A percentile compares a stretch with the other conserved stretches of the same genome.
Conservation (phyloP, 2,888 invertebrate genomes). For the Crematogaster levior region DNA sequence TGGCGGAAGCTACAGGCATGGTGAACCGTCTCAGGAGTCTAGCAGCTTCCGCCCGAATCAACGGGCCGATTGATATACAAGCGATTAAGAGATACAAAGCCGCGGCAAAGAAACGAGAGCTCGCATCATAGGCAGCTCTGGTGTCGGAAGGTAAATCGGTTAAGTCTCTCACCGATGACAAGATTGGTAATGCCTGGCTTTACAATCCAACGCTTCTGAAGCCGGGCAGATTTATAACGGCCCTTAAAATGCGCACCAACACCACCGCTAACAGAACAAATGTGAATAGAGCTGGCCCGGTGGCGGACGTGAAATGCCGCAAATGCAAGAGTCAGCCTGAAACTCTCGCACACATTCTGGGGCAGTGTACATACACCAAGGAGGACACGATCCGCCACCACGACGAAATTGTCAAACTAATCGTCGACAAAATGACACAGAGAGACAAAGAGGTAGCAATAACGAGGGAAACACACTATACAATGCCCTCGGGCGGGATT, state of each 20-base stretch:
- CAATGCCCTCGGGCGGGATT: background rate
- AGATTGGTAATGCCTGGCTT: background rate
- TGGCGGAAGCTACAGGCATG: too few species aligned
- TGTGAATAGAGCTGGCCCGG: background rate
- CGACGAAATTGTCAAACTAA: too few species aligned
- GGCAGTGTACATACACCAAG: too few species aligned
- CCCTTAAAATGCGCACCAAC: background rate
- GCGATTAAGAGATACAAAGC: too few species aligned
- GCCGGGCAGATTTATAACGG: background rate
- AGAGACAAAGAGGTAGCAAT: slow-evolving; percentile 20
- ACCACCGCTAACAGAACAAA: background rate
- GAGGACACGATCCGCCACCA: too few species aligned
- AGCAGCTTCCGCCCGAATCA: too few species aligned
- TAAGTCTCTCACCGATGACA: background rate
- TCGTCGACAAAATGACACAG: too few species aligned
- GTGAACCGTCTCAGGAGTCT: too few species aligned
- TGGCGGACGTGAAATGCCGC: too few species aligned
- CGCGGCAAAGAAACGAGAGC: background rate
- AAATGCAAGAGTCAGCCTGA: too few species aligned
- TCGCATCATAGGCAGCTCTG: background rate
- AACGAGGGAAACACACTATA: background rate
- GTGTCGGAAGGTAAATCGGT: background rate
- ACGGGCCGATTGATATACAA: too few species aligned
- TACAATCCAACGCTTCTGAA: background rate
- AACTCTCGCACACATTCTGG: too few species aligned